Base-by-base conservation (phyloP, 2,113 vertebrate genomes). In the Etheostoma cragini region DNA sequence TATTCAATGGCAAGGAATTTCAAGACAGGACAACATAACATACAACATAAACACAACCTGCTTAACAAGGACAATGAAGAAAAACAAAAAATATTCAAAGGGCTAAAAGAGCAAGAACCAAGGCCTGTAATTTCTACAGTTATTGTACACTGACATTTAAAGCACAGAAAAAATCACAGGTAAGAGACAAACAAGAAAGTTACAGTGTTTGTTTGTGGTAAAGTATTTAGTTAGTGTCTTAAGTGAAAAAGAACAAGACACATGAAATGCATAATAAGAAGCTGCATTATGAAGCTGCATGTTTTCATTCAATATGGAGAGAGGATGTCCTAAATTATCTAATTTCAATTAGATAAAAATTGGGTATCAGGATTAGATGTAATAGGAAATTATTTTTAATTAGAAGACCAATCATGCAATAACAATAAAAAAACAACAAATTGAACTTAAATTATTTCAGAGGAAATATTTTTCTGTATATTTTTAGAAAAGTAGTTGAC, bases 21-120 rank as follows among this genome's bases (percentile, higher is more conserved):
- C 21, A 74, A 69, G 62, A 85, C 47, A 65, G 68, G 72, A 58
- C 61, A 42, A 21, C 42, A 72, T 33, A 67, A 85, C 49, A 57
- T 11, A 77, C 24, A 76, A 66, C 33, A 78, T 30, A 77, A 66
- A 69, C 22, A 67, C 46, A 72, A 65, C 22, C 72, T 52, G 63
- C 46, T 65, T 53, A 46, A 86, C 80, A 66, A 69, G 68, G 45
- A 91, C 78, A 79, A 73, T 24, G 52, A 45, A 45, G 33, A 21
- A 64, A 52, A 54, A 72, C 26, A 42, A 47, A 70, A 73, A 35
- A 8, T 35, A 42, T 63, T 22, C 1, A 13, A 58, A 21, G 12
- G 16, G 19, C 4, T 50, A 69, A 68, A 87, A 86, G 67, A 67
- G 24, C 75, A 91, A 90, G 73, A 89, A 38, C 66, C 30, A 80